Evolutionary conservation across 2,113 vertebrate species (phyloP).

Genomic region (Aplodontia rufa): DNA sequence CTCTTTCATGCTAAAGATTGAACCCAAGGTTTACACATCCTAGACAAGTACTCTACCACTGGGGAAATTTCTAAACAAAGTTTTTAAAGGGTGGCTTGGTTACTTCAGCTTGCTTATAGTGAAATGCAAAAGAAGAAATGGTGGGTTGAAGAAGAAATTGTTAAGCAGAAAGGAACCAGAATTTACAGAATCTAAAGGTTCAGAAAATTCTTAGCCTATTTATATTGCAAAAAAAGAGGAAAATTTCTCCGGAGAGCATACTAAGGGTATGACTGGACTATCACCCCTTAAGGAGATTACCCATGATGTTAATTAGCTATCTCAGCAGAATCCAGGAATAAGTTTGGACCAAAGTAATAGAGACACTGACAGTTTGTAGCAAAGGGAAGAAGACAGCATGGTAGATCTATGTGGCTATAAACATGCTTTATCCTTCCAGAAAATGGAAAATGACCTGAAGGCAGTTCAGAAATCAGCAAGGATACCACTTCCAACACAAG

Average conservation of each 20-base stretch:
- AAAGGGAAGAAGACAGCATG: neutral
- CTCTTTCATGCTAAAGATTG: too few relatives aligned
- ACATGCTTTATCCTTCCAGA: neutral
- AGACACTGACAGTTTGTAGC: constrained; percentile 6
- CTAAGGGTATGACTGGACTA: neutral
- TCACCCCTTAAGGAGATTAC: neutral
- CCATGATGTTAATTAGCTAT: neutral
- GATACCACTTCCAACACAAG: neutral
- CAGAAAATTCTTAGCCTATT: neutral
- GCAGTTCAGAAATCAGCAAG: neutral
- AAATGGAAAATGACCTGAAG: neutral
- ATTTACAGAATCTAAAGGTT: constrained; percentile 24
- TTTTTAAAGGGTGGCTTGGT: neutral
- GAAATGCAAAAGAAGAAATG: constrained; percentile 43
- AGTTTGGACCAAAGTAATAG: neutral
- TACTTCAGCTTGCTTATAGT: neutral
- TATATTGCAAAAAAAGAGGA: neutral
- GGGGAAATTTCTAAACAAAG: neutral
- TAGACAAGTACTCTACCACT: neutral
- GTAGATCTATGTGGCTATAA: neutral
- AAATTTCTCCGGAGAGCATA: neutral
- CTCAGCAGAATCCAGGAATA: neutral
- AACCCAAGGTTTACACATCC: neutral
- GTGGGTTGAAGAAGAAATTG: constrained; percentile 7
- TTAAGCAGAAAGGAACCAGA: constrained; percentile 17